These are phyloP conservation scores for Scytalopus superciliaris DNA, from an alignment of 2,113 vertebrate species.

Conservation along the genomic window DNA sequence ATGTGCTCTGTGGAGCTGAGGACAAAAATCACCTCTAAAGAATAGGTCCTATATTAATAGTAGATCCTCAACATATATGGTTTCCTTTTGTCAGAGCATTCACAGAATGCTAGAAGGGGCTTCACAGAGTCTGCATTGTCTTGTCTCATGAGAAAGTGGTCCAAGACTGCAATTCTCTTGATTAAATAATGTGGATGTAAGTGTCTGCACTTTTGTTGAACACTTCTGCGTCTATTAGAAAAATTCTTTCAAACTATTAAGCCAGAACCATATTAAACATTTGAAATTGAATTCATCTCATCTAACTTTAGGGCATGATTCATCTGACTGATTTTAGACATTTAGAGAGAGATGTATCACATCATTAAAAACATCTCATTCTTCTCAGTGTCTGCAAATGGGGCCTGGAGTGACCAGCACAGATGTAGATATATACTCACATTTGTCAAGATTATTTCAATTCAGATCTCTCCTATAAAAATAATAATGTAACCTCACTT, in stretches of 20 bases:
- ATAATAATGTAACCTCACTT: neutral
- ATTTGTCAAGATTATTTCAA: conserved; percentile 22
- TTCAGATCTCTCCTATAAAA: neutral
- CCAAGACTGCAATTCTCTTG: neutral
- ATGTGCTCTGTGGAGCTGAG: neutral
- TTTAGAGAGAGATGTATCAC: conserved; percentile 28
- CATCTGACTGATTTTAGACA: conserved; percentile 9
- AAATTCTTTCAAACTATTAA: conserved; percentile 43
- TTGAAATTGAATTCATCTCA: conserved; percentile 47
- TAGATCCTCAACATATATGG: neutral
- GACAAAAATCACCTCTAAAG: neutral
- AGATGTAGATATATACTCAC: neutral
- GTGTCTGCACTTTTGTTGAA: neutral
- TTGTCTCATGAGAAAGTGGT: neutral
- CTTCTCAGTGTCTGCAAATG: conserved; percentile 19
- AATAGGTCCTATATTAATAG: neutral
- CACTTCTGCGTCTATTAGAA: neutral
- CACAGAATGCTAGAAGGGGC: neutral
- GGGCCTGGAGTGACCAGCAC: conserved; percentile 35
- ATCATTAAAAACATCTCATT: conserved; percentile 54
- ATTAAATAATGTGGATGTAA: neutral
- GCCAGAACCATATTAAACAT: conserved; percentile 36
- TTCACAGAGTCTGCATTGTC: neutral
- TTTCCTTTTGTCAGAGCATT: neutral
- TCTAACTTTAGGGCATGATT: conserved; percentile 52